These are phyloP conservation scores for Pyrgilauda ruficollis DNA, from an alignment of 2,113 vertebrate genomes.

Conservation along the genomic window DNA sequence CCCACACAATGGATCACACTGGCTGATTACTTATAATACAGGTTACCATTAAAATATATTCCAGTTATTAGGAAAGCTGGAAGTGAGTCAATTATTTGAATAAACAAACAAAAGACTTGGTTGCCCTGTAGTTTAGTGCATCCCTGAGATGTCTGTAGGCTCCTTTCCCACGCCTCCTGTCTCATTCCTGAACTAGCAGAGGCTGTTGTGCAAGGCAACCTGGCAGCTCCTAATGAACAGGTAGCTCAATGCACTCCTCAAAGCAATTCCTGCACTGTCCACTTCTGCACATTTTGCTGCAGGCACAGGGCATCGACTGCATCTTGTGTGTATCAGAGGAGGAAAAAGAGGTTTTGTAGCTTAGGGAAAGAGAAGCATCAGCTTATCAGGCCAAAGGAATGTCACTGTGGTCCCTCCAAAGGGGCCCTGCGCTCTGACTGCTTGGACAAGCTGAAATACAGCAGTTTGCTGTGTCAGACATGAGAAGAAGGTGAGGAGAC, in stretches of 20 bases:
- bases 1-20: background rate
- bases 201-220: slow-evolving; percentile 51
- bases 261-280: background rate
- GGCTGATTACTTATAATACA: background rate
- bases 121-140: background rate
- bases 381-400: background rate
- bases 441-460: background rate
- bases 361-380: background rate
- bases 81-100: slow-evolving; percentile 54
- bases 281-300: background rate
- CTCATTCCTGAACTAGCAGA: slow-evolving; percentile 47
- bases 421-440: background rate
- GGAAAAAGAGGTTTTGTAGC: background rate
- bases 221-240: slow-evolving; percentile 29
- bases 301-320: background rate
- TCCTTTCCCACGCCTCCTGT: slow-evolving; percentile 57
- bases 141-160: background rate
- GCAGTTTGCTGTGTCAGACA: background rate
- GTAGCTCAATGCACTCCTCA: background rate
- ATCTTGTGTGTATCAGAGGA: background rate
- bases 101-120: slow-evolving; percentile 52
- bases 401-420: background rate
- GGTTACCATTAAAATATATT: background rate
- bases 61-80: slow-evolving; percentile 36
- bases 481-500: background rate